Base-by-base conservation (phyloP, 2,113 vertebrate genomes). In the Aythya baeri region DNA sequence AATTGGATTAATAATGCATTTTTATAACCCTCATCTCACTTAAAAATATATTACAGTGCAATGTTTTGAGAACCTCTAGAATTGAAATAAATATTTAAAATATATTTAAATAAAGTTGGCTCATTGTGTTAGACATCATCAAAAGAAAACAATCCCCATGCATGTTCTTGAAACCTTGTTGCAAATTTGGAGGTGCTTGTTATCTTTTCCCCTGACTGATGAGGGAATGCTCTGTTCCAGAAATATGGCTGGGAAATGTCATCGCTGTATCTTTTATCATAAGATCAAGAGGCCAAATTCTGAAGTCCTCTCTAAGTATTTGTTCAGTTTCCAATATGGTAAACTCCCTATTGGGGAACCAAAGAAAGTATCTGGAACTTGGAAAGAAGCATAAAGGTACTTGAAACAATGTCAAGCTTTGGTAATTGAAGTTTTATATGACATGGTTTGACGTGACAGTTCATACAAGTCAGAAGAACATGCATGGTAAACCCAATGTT, bases 401-500 rank as follows among this genome's bases (percentile, higher is more conserved):
- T 97, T 98, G 96, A 96, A 97, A 94, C 91, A 85, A 94, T 49
- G 59, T 80, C 88, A 96, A 94, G 93, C 97, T 97, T 97, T 96
- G 83, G 95, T 95, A 93, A 88, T 94, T 66, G 25, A 66, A 86
- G 93, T 94, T 90, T 96, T 97, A 89, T 63, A 25, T 91, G 41
- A 82, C 91, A 31, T 92, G 94, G 97, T 97, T 97, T 93, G 96
- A 96, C 93, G 88, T 93, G 62, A 73, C 88, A 82, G 96, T 86
- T 91, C 44, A 63, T 58, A 58, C 62, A 77, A 92, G 68, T 68
- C 23, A 21, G 72, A 79, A 95, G 93, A 96, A 27, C 0, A 1
- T 29, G 38, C 55, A 43, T 49, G 63, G 44, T 41, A 82, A 76
- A 10, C 50, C 16, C 36, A 2, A 1, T 31, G 13, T 52, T 89